Base-by-base conservation (phyloP, 2,797 vertebrate species). In the Phrynocephalus vlangalii region DNA sequence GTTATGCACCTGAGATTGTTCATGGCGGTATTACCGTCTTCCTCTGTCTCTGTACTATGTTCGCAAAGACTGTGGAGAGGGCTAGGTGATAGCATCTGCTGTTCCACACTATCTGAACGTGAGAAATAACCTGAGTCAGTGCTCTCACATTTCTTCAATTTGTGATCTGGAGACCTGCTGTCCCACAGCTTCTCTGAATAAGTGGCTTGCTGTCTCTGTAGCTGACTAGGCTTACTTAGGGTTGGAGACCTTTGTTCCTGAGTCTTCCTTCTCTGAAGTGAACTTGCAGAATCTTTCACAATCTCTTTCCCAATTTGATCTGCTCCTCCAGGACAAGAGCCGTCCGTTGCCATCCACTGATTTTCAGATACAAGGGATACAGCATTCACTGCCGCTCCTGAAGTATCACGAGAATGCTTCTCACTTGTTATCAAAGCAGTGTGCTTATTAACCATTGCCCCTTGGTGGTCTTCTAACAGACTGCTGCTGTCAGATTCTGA, bases 101-200 rank as follows among this genome's bases (percentile, higher is more conserved):
- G 98, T 80, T 99, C 99, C 0, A 95, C 97, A 48, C 98, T 98
- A 91, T 99, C 98, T 0, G 98, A 99, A 86, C 97, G 97, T 0
- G 97, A 97, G 92, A 97, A 93, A 92, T 99, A 99, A 28, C 99
- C 99, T 0, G 99, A 99, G 96, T 99, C 99, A 0, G 98, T 99
- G 95, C 99, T 99, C 95, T 98, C 98, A 16, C 97, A 97, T 88
- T 97, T 97, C 83, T 96, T 95, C 26, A 97, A 95, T 83, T 94
- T 96, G 86, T 93, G 94, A 6, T 97, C 97, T 0, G 87, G n/a
- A 16, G 92, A 87, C 84, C 87, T 96, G 82, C 92, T 87, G 5
- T 97, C 97, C 97, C 98, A 97, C 38, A 97, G 96, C 85, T 97
- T 98, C 86, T 98, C 98, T 0, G 96, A 96, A 76, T 97, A 94